These are phyloP conservation scores for Hemaris fuciformis DNA, from an alignment of 2,888 invertebrate genomes.

Conservation along the genomic window DNA sequence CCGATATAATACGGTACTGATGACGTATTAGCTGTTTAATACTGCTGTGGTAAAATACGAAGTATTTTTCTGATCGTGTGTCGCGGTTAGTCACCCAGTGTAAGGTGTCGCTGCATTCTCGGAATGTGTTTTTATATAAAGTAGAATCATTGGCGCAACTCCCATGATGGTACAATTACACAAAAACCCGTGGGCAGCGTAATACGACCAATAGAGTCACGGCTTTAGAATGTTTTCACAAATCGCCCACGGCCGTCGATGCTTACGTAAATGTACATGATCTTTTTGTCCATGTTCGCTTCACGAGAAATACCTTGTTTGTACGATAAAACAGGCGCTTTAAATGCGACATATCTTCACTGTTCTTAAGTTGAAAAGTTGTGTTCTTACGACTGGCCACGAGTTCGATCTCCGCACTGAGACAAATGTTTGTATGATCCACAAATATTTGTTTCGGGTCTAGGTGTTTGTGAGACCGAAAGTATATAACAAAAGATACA, in stretches of 20 bases:
- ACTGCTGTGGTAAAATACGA: no score
- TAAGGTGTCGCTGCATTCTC: no score
- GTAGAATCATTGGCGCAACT: neutral
- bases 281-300: constrained; percentile 17
- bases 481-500: no score
- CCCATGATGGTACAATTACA: neutral
- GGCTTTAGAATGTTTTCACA: constrained; percentile 14
- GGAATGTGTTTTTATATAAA: neutral
- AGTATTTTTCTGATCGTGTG: no score
- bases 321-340: constrained; percentile 9
- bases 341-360: constrained; percentile 8
- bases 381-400: neutral
- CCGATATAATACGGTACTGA: no score
- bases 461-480: no score
- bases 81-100: no score
- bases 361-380: neutral
- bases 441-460: no score
- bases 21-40: no score
- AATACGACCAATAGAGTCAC: constrained; percentile 1
- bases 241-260: constrained; percentile 18
- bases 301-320: constrained; percentile 19
- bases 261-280: constrained; percentile 20
- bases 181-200: constrained; percentile 2
- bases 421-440: no score
- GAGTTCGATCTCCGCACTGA: no score